A percentile compares a stretch with the other conserved stretches of the same genome.
Evolutionary conservation across 2,797 vertebrate species (phyloP).

Genomic region (Gouania willdenowi): DNA sequence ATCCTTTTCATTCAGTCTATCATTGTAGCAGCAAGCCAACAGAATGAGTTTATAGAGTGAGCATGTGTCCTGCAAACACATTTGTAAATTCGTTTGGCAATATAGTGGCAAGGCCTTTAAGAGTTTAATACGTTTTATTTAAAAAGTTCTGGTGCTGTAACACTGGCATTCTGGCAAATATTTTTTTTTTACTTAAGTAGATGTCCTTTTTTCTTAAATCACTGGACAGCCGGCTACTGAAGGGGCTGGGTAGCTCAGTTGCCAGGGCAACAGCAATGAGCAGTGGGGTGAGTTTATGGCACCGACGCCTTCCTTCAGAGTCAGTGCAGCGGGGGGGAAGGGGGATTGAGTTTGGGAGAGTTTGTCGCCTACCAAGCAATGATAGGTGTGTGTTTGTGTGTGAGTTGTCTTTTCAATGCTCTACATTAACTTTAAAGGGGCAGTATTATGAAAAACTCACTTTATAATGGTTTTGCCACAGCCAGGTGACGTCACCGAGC

Average conservation of each 20-base stretch:
- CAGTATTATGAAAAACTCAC: too few species aligned
- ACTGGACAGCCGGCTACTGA: slow-evolving; percentile 31
- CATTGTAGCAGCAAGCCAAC: slow-evolving; percentile 29
- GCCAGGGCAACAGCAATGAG: slow-evolving; percentile 60
- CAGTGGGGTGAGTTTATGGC: slow-evolving; percentile 56
- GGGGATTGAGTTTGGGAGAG: slow-evolving; percentile 35
- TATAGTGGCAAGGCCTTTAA: background rate
- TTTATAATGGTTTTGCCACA: too few species aligned
- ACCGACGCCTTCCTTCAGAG: slow-evolving; percentile 42
- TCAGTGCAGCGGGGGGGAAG: slow-evolving; percentile 46
- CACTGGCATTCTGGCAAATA: background rate
- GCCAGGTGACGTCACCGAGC: too few species aligned
- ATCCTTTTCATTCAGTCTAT: slow-evolving; percentile 38
- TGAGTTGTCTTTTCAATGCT: too few species aligned
- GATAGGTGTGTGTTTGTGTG: too few species aligned
- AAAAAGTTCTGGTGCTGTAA: background rate
- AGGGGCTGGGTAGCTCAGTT: slow-evolving; percentile 56
- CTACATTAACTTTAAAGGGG: too few species aligned
- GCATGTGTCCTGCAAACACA: slow-evolving; percentile 10
- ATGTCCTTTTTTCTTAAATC: slow-evolving; percentile 31
- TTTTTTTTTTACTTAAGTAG: slow-evolving; percentile 6
- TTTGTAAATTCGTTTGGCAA: slow-evolving; percentile 3
- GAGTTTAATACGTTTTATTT: background rate
- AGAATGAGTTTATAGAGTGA: slow-evolving; percentile 61
- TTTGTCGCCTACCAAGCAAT: slow-evolving; percentile 21